Evolutionary conservation across 2,888 invertebrate species (phyloP), one percentile per base, ranked within the genome.

Genomic region (Apamea crenata): DNA sequence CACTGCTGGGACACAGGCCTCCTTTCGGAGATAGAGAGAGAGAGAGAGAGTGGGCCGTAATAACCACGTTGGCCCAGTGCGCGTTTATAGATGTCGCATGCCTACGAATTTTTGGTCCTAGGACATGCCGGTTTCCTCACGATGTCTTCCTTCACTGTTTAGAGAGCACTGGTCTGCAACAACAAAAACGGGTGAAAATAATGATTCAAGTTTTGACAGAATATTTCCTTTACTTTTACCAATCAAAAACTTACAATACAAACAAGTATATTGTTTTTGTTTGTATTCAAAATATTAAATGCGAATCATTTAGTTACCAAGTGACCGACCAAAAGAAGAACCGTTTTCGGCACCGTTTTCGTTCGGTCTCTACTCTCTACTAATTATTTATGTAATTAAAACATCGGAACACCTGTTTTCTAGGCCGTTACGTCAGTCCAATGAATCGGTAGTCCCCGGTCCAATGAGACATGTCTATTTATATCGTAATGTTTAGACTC

Each of bases 391-490:
- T n/a, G n/a, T 40, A 74, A 80, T 72, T 65, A 66, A 80, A 66
- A 56, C 10, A 66, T 50, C 36, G 6, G 61, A 53, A 81, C 80
- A 76, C 63, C 68, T 75, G 81, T 69, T 40, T 63, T 81, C 68
- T 81, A 56, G 82, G 56, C 12, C 82, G 16, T 69, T 36, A 75
- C 68, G 81, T 81, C 68, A 69, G 18, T 29, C 29, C n/a, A 75
- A 47, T 75, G 67, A 18, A 47, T 69, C 63, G 78, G 81, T 83
- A 68, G 47, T 72, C 71, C 71, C 66, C 47, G 21, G 16, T 72
- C 44, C 21, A 59, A 81, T 69, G 82, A 74, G 40, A 67, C 32
- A 29, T 4, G 69, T 82, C 68, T 82, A 82, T 72, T 67, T 82
- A 72, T 71, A 61, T 65, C 69, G 14, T 29, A 56, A 44, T 53